phyloP scores from a whole-genome alignment of 1,140 invertebrate genomes.

The Procambarus clarkii region DNA sequence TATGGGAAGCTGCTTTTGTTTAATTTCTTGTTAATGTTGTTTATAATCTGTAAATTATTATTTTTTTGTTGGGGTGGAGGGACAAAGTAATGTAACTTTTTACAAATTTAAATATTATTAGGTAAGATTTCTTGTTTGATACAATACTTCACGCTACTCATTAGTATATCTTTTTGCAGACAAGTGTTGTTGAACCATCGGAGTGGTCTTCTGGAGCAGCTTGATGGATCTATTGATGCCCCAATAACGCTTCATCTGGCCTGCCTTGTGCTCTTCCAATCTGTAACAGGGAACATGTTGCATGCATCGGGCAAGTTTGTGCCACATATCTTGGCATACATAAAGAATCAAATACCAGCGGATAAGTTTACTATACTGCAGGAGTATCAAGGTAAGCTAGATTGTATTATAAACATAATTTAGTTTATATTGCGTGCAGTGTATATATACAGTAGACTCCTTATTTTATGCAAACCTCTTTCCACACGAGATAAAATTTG shows the following conservation, averaged over 20 bases:
- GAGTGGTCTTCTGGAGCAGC: conserved; percentile 86
- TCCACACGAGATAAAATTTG: too few species aligned
- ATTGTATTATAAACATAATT: not conserved
- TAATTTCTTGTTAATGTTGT: too few species aligned
- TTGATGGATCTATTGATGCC: conserved; percentile 84
- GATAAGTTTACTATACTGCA: conserved; percentile 81
- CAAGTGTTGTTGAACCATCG: conserved; percentile 85
- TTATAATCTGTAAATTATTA: too few species aligned
- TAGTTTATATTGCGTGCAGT: too few species aligned
- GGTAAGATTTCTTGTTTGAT: not conserved
- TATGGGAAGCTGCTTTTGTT: too few species aligned
- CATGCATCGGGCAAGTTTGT: conserved; percentile 95
- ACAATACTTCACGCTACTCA: not conserved
- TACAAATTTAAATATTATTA: not conserved
- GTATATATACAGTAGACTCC: too few species aligned
- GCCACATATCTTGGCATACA: conserved; percentile 84
- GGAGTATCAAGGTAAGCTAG: conserved; percentile 85
- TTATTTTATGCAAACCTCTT: too few species aligned
- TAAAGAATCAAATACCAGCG: conserved; percentile 82
- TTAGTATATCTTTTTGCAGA: conserved; percentile 68
- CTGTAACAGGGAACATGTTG: conserved; percentile 83
- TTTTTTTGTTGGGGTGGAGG: too few species aligned
- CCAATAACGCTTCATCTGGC: conserved; percentile 90
- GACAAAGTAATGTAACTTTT: not conserved
- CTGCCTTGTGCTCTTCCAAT: conserved; percentile 88